These are phyloP conservation scores for Notodonta ziczac DNA, from an alignment of 2,888 invertebrate genomes.

Conservation along the genomic window DNA sequence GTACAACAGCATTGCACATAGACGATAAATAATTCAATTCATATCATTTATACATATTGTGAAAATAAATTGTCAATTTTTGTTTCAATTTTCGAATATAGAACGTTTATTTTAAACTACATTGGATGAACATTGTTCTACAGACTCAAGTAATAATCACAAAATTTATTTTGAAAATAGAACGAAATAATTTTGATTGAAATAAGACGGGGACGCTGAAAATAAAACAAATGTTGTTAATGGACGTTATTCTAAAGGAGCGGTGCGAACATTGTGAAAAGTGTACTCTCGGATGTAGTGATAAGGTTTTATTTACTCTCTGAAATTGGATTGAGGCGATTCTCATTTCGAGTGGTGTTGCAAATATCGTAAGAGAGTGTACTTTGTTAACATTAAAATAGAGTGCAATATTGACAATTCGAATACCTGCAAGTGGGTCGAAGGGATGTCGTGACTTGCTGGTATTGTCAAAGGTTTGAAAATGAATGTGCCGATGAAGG, in stretches of 20 bases:
- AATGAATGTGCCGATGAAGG: constrained; percentile 71
- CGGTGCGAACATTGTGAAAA: constrained; percentile 42
- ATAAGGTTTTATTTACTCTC: constrained; percentile 15
- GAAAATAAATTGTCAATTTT: constrained; percentile 26
- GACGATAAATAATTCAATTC: constrained; percentile 28
- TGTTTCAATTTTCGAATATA: constrained; percentile 7
- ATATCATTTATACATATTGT: constrained; percentile 31
- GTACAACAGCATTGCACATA: constrained; percentile 11
- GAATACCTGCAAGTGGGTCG: background rate
- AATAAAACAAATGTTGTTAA: constrained; percentile 6
- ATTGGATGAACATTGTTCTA: background rate
- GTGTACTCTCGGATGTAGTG: constrained; percentile 16
- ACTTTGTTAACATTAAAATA: constrained; percentile 6
- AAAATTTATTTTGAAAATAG: background rate
- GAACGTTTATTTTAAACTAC: background rate
- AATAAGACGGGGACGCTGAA: constrained; percentile 15
- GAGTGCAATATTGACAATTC: background rate
- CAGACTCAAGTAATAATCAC: too few species aligned
- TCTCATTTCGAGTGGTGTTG: constrained; percentile 11
- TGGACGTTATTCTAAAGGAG: constrained; percentile 38
- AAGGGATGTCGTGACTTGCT: constrained; percentile 19
- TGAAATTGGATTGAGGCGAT: constrained; percentile 7
- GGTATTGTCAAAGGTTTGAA: constrained; percentile 21
- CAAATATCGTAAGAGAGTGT: constrained; percentile 15
- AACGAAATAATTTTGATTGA: constrained; percentile 13